Evolutionary conservation across 2,113 vertebrate genomes (phyloP), one percentile per base, ranked within the genome.

Genomic region (Psittacus erithacus): DNA sequence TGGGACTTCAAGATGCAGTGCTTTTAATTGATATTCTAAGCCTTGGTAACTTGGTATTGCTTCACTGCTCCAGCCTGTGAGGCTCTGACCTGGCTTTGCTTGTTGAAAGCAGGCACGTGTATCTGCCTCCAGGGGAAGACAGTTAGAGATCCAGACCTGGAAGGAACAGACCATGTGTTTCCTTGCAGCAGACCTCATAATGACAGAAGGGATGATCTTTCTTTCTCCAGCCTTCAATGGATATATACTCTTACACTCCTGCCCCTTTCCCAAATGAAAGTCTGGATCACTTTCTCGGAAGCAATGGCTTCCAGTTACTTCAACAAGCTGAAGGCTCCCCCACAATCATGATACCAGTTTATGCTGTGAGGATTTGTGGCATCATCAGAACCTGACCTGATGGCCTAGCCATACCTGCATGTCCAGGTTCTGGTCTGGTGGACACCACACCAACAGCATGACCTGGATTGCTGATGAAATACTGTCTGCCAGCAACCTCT

Each of bases 11-110:
- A 59, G n/a, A 52, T 57, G 65, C 64, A 70, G 50, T 1, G 4
- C 24, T 43, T 93, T 94, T 75, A 78, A 82, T 38, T 89, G 90
- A 67, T 82, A 67, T 60, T 84, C 65, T 71, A n/a, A 75, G 31
- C 2, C 6, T 55, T 3, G 12, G 31, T 23, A 81, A 53, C n/a
- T 78, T 29, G 69, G 60, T 70, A 9, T 14, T 59, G 50, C 85
- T 75, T 87, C 79, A 27, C 11, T n/a, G 74, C 74, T 79, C 78
- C 46, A 19, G 53, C 15, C 29, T 5, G 5, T 41, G 76, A 50
- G 59, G 74, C 71, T 47, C 55, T 14, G 15, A 16, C 25, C 9
- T 1, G 3, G 9, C 38, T 33, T 23, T 35, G 64, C 79, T 44
- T 39, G 68, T 53, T 43, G 60, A 62, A 47, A 50, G 39, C n/a